These are phyloP conservation scores for Paramisgurnus dabryanus DNA, from an alignment of 2,113 vertebrate genomes.

Conservation along the genomic window DNA sequence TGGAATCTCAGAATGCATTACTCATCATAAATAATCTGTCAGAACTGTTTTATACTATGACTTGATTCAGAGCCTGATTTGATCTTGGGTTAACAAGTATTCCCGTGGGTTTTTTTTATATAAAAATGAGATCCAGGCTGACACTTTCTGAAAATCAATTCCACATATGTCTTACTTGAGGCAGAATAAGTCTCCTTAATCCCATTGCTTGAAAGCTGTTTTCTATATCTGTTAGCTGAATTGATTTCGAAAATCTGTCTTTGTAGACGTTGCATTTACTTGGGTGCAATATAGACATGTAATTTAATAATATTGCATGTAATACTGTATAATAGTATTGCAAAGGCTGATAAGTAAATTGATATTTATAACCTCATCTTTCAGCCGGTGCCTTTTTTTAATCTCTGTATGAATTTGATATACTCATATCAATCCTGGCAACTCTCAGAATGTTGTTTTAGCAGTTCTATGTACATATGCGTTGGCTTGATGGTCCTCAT, in stretches of 20 bases:
- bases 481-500: too few relatives aligned
- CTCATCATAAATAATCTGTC: slow-evolving; percentile 17
- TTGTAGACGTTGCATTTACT: not conserved
- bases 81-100: not conserved
- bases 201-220: not conserved
- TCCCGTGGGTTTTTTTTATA: not conserved
- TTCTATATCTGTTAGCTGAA: not conserved
- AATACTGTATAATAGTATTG: slow-evolving; percentile 1
- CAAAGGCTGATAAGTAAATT: slow-evolving; percentile 5
- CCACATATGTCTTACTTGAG: not conserved
- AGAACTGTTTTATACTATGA: not conserved
- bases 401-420: slow-evolving; percentile 6
- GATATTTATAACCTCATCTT: not conserved
- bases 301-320: slow-evolving; percentile 14
- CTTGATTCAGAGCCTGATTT: not conserved
- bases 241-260: not conserved
- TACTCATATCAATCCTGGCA: not conserved
- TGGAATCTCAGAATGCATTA: not conserved
- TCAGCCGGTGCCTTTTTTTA: slow-evolving; percentile 11
- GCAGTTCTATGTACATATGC: too few relatives aligned
- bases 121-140: not conserved
- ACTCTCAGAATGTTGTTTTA: too few relatives aligned
- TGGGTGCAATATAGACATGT: not conserved
- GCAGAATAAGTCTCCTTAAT: not conserved
- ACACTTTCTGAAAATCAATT: slow-evolving; percentile 1